phyloP scores from a whole-genome alignment of 2,888 invertebrate genomes.

The Pristionchus entomophagus region DNA sequence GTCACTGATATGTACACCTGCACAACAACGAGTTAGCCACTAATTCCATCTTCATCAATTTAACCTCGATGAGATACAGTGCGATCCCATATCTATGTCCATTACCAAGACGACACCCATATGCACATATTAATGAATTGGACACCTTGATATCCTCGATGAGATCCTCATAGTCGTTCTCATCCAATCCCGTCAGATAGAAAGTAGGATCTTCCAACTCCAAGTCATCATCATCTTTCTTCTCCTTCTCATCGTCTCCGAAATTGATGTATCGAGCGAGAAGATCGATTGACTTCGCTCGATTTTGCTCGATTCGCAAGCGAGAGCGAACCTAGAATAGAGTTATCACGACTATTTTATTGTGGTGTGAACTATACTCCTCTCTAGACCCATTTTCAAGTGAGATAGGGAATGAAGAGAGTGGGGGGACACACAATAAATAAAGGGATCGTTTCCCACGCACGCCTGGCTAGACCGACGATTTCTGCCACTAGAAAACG shows the following conservation, averaged over 20 bases:
- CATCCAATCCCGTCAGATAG: slow-evolving; percentile 89
- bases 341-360: neutral
- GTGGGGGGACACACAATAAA: no score
- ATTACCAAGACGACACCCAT: slow-evolving; percentile 23
- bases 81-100: no score
- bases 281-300: slow-evolving; percentile 98
- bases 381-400: no score
- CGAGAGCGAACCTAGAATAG: slow-evolving; percentile 82
- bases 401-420: no score
- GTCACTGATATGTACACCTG: slow-evolving; percentile 51
- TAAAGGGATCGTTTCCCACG: no score
- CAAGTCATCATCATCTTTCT: slow-evolving; percentile 90
- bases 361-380: no score
- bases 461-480: no score
- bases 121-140: neutral
- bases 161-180: slow-evolving; percentile 93
- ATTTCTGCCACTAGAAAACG: no score
- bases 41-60: no score
- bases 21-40: no score
- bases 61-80: no score
- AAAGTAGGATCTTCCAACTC: slow-evolving; percentile 95
- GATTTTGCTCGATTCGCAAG: slow-evolving; percentile 94
- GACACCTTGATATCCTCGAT: slow-evolving; percentile 90
- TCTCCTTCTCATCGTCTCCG: slow-evolving; percentile 74
- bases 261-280: slow-evolving; percentile 84